These are phyloP conservation scores for Dolichotis patagonum DNA, from an alignment of 2,113 vertebrate species.

Conservation along the genomic window DNA sequence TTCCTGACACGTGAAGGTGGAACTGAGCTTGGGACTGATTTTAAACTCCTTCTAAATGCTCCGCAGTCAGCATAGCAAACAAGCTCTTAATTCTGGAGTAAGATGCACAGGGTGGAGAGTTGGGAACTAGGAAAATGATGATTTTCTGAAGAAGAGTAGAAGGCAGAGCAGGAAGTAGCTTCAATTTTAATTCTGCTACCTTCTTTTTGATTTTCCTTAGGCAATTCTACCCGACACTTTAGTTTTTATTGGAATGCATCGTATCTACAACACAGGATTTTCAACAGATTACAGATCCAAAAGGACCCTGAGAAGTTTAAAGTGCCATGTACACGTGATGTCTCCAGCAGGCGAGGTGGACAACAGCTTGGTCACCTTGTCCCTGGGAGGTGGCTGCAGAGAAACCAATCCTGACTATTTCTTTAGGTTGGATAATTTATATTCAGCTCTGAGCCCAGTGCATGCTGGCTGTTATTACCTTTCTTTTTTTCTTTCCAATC, in stretches of 20 bases:
- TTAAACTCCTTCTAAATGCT: neutral
- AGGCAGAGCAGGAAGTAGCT: neutral
- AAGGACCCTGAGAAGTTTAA: neutral
- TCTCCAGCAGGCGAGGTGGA: neutral
- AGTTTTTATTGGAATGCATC: neutral
- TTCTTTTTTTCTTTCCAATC: neutral
- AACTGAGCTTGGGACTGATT: neutral
- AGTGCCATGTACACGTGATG: neutral
- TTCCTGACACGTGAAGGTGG: neutral
- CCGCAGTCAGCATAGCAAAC: neutral
- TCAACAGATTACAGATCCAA: neutral
- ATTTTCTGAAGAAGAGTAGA: conserved; percentile 36
- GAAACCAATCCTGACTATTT: neutral
- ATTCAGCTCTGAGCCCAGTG: neutral
- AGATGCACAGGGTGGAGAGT: neutral
- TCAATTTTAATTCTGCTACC: neutral
- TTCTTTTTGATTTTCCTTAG: neutral
- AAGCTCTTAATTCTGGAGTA: neutral
- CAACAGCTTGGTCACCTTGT: neutral
- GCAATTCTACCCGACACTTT: neutral
- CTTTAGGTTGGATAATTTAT: neutral
- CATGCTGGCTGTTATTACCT: neutral
- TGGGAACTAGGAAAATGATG: conserved; percentile 10
- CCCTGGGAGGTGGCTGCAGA: neutral
- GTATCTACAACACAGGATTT: neutral